Conservation (phyloP, 2,113 vertebrate species). For the Peromyscus maniculatus region DNA sequence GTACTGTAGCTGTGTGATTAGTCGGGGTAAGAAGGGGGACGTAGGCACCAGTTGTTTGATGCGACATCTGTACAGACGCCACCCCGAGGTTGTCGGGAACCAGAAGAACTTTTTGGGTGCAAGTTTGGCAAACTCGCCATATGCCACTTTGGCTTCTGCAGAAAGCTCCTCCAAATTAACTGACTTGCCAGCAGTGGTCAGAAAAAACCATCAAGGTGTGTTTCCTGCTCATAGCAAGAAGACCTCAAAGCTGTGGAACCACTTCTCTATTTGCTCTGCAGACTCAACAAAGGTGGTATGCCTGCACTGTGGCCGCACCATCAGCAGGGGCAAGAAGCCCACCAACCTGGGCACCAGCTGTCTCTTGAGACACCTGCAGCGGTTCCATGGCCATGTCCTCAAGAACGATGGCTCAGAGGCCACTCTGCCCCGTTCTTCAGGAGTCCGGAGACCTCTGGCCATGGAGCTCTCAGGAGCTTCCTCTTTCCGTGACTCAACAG, state of each 20-base stretch:
- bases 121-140: constrained; percentile 89
- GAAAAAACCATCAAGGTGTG: constrained; percentile 88
- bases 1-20: constrained; percentile 95
- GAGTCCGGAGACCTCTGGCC: constrained; percentile 86
- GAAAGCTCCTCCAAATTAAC: constrained; percentile 89
- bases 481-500: constrained; percentile 88
- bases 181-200: constrained; percentile 81
- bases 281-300: constrained; percentile 98
- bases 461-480: constrained; percentile 88
- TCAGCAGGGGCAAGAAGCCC: constrained; percentile 98
- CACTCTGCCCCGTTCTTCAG: constrained; percentile 86
- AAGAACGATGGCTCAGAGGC: constrained; percentile 93
- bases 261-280: constrained; percentile 95
- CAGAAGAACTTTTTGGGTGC: constrained; percentile 90
- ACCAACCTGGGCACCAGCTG: constrained; percentile 98
- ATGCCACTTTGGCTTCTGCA: constrained; percentile 88
- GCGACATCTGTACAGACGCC: constrained; percentile 95
- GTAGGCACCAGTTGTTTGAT: constrained; percentile 97
- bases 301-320: constrained; percentile 98
- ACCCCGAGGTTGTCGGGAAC: constrained; percentile 93
- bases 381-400: constrained; percentile 94
- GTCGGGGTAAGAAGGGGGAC: constrained; percentile 95
- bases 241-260: constrained; percentile 99
- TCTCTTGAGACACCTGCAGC: constrained; percentile 96
- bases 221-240: constrained; percentile 95